These are phyloP conservation scores for Gymnothorax javanicus DNA, from an alignment of 2,797 vertebrate species.

Conservation along the genomic window DNA sequence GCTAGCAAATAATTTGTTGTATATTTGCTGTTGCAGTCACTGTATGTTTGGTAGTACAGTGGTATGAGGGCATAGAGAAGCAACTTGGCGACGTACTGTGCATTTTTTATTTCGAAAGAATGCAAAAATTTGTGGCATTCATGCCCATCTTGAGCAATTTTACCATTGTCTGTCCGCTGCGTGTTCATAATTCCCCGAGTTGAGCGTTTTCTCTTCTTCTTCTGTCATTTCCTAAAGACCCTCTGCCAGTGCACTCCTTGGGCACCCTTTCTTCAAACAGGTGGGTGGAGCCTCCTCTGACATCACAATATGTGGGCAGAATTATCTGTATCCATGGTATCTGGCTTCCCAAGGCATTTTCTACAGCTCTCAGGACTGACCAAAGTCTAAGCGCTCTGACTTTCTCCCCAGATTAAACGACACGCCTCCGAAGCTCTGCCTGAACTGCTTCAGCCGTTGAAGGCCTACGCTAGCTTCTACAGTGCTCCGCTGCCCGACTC, in stretches of 20 bases:
- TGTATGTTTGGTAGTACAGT: too few species aligned
- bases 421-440: slow-evolving; percentile 89
- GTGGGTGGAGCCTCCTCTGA: slow-evolving; percentile 63
- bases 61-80: too few species aligned
- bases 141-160: not conserved
- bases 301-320: not conserved
- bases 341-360: not conserved
- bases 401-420: slow-evolving; percentile 82
- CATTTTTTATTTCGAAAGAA: too few species aligned
- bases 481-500: slow-evolving; percentile 70
- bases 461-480: slow-evolving; percentile 82
- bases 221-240: slow-evolving; percentile 72
- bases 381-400: not conserved
- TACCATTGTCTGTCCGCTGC: not conserved
- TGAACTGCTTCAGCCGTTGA: slow-evolving; percentile 85
- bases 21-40: too few species aligned
- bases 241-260: slow-evolving; percentile 81
- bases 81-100: too few species aligned
- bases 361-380: too few species aligned
- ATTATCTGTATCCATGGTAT: not conserved
- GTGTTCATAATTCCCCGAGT: not conserved
- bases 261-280: slow-evolving; percentile 98
- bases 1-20: too few species aligned
- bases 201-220: not conserved
- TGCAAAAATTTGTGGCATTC: too few species aligned